A percentile compares a stretch with the other conserved stretches of the same genome.
Conservation (phyloP, 1,140 invertebrate species). For the Nilaparvata lugens region DNA sequence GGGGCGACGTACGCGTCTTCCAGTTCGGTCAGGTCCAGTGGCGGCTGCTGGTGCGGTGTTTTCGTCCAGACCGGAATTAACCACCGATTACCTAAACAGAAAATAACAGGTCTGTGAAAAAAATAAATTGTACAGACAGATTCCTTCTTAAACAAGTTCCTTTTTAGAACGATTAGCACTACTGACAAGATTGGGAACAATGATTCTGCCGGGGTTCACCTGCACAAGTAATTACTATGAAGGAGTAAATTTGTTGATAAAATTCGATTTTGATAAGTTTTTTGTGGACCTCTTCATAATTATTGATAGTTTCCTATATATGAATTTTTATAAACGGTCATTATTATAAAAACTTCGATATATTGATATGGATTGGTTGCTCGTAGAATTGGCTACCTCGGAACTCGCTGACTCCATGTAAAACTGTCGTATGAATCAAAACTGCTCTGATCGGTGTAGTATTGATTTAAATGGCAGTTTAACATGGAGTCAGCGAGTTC, state of each 20-base stretch:
- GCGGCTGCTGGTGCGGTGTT: constrained; percentile 71
- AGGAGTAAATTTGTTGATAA: background rate
- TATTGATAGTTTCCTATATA: too few species aligned
- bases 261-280: background rate
- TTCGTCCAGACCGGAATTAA: constrained; percentile 71
- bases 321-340: too few species aligned
- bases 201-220: background rate
- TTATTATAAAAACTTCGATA: too few species aligned
- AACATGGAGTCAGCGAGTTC: too few species aligned
- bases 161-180: background rate
- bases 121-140: background rate
- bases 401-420: too few species aligned
- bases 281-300: too few species aligned
- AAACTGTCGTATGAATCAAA: too few species aligned
- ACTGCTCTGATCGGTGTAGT: too few species aligned
- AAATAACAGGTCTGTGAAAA: background rate
- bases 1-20: constrained; percentile 30
- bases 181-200: background rate
- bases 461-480: too few species aligned
- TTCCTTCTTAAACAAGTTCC: background rate
- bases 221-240: background rate
- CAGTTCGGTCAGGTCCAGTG: constrained; percentile 66
- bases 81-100: constrained; percentile 64
- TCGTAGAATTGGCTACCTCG: too few species aligned
- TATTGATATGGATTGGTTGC: too few species aligned